phyloP scores from a whole-genome alignment of 2,888 invertebrate species.

The Lochmaea crataegi region DNA sequence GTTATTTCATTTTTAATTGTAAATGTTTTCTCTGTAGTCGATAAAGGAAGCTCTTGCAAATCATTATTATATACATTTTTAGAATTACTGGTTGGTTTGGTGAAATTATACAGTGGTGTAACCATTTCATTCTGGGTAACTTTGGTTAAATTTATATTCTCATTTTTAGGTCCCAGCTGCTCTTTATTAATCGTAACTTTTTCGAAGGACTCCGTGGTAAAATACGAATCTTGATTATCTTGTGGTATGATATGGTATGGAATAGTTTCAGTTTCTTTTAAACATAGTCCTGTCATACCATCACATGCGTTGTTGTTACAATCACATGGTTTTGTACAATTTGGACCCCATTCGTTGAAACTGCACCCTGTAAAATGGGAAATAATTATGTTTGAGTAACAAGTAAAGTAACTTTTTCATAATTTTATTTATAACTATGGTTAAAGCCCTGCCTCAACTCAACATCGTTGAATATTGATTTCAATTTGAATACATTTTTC shows the following conservation, averaged over 20 bases:
- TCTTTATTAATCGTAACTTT: not conserved
- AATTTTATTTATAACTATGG: no score
- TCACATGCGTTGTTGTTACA: slow-evolving; percentile 60
- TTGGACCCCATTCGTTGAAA: slow-evolving; percentile 78
- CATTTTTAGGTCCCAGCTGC: no score
- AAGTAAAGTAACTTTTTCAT: not conserved
- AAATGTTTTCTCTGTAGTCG: not conserved
- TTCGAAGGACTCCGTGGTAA: not conserved
- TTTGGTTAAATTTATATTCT: not conserved
- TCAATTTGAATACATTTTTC: no score
- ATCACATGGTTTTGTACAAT: slow-evolving; percentile 75
- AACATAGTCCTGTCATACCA: slow-evolving; percentile 10
- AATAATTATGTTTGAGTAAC: not conserved
- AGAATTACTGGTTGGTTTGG: not conserved
- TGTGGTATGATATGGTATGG: no score
- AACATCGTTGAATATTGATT: no score
- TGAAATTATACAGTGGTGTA: not conserved
- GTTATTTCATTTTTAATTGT: not conserved
- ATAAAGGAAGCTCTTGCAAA: not conserved
- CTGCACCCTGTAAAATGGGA: slow-evolving; percentile 56
- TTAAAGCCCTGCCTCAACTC: no score
- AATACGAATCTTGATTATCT: not conserved
- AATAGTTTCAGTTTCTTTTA: slow-evolving; percentile 5
- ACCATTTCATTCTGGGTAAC: not conserved
- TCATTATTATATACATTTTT: not conserved